phyloP scores from a whole-genome alignment of 2,113 vertebrate genomes.

The Grammomys dolichurus region DNA sequence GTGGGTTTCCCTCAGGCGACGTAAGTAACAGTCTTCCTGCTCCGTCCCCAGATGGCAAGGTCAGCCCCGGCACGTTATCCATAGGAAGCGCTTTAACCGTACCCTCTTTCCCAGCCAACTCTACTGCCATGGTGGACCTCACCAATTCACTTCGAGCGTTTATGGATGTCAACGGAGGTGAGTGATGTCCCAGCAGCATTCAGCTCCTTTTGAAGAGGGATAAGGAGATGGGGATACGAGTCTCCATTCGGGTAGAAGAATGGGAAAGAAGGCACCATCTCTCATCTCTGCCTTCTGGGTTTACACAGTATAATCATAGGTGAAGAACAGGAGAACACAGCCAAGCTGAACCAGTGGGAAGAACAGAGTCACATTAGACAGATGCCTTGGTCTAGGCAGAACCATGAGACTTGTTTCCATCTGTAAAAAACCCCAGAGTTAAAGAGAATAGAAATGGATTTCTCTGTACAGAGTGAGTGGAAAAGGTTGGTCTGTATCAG shows the following conservation, averaged over 20 bases:
- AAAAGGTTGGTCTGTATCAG: constrained; percentile 3
- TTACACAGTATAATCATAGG: neutral
- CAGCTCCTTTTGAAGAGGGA: constrained; percentile 32
- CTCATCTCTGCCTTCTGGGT: neutral
- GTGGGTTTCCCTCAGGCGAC: constrained; percentile 81
- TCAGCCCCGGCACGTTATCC: constrained; percentile 89
- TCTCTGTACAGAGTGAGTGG: neutral
- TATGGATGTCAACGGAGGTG: constrained; percentile 91
- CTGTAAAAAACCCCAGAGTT: constrained; percentile 17
- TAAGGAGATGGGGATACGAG: constrained; percentile 30
- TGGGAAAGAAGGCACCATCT: neutral
- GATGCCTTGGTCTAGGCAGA: constrained; percentile 12
- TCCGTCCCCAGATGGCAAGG: constrained; percentile 91
- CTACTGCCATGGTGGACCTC: constrained; percentile 90
- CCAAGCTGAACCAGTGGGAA: constrained; percentile 2
- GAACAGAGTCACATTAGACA: constrained; percentile 19
- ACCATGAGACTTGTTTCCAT: neutral
- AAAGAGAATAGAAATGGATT: neutral
- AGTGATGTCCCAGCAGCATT: constrained; percentile 70
- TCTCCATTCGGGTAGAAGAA: neutral
- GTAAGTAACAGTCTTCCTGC: constrained; percentile 84
- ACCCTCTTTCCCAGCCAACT: constrained; percentile 88
- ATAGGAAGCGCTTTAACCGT: constrained; percentile 89
- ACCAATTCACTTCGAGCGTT: constrained; percentile 92
- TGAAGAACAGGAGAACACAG: neutral